Evolutionary conservation across 2,113 vertebrate genomes (phyloP).

Genomic region (Tragelaphus strepsiceros): DNA sequence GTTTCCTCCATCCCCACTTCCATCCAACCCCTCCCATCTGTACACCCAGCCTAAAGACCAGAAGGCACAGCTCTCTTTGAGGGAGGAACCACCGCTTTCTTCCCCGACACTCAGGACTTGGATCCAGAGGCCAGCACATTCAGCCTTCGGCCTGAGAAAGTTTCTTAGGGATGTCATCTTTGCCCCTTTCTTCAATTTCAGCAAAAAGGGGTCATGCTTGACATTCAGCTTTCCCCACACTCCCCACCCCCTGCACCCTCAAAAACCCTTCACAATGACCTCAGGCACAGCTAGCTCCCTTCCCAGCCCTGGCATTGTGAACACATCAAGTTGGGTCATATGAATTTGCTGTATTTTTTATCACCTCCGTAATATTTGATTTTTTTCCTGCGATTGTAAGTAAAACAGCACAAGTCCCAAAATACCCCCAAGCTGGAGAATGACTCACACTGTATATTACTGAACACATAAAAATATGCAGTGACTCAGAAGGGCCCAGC

Average conservation of each 20-base stretch:
- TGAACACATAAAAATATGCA: constrained; percentile 78
- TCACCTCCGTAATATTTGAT: constrained; percentile 73
- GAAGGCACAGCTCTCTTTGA: background rate
- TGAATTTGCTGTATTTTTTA: constrained; percentile 76
- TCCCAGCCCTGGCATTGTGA: constrained; percentile 30
- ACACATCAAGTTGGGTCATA: constrained; percentile 54
- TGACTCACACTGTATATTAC: constrained; percentile 81
- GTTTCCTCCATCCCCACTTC: accelerated
- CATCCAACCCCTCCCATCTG: accelerated
- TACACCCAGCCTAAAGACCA: background rate
- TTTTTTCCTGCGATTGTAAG: constrained; percentile 74
- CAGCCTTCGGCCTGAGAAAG: background rate
- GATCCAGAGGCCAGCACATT: background rate
- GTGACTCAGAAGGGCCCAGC: constrained; percentile 77
- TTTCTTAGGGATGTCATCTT: background rate
- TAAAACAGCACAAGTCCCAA: constrained; percentile 80
- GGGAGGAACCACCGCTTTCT: background rate
- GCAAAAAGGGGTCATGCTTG: constrained; percentile 69
- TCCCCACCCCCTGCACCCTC: constrained; percentile 14
- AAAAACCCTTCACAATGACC: constrained; percentile 7
- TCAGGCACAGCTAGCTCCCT: constrained; percentile 54
- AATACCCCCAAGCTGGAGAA: constrained; percentile 80
- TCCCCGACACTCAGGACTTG: background rate
- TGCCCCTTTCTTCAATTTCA: constrained; percentile 5
- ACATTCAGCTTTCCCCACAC: constrained; percentile 55